Evolutionary conservation across 2,888 invertebrate genomes (phyloP).

Genomic region (Agapostemon virescens): DNA sequence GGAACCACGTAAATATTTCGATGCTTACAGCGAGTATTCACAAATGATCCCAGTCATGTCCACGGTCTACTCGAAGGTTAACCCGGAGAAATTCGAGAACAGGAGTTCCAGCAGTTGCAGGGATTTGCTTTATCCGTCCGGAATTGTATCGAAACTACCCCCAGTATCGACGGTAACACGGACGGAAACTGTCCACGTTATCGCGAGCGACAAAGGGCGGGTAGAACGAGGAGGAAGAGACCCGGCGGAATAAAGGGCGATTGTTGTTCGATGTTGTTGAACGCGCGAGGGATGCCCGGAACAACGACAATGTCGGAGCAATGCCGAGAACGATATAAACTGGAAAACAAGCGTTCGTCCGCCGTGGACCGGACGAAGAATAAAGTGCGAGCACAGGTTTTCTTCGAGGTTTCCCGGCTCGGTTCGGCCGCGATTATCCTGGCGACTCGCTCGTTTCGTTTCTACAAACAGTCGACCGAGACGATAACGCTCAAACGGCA

Average conservation of each 20-base stretch:
- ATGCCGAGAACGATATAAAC: conserved; percentile 12
- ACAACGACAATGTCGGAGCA: background rate
- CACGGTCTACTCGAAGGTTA: background rate
- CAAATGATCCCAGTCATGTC: background rate
- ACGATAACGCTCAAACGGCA: conserved; percentile 33
- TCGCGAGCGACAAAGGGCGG: background rate
- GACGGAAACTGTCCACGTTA: background rate
- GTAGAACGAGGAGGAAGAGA: too few species aligned
- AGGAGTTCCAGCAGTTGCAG: background rate
- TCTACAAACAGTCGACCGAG: conserved; percentile 27
- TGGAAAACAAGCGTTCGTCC: background rate
- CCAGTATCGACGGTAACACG: background rate
- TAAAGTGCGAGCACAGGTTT: background rate
- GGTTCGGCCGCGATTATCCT: conserved; percentile 20
- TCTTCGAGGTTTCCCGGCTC: background rate
- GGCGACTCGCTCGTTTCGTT: conserved; percentile 35
- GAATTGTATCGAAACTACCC: conserved; percentile 10
- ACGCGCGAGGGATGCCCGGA: background rate
- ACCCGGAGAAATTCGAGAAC: background rate
- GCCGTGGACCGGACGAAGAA: background rate
- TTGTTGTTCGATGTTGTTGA: background rate
- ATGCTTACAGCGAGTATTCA: background rate
- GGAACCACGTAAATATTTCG: background rate
- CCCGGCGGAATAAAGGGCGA: background rate
- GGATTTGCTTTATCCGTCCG: conserved; percentile 10